Base-by-base conservation (phyloP, 2,113 vertebrate species). In the Pseudonaja textilis region DNA sequence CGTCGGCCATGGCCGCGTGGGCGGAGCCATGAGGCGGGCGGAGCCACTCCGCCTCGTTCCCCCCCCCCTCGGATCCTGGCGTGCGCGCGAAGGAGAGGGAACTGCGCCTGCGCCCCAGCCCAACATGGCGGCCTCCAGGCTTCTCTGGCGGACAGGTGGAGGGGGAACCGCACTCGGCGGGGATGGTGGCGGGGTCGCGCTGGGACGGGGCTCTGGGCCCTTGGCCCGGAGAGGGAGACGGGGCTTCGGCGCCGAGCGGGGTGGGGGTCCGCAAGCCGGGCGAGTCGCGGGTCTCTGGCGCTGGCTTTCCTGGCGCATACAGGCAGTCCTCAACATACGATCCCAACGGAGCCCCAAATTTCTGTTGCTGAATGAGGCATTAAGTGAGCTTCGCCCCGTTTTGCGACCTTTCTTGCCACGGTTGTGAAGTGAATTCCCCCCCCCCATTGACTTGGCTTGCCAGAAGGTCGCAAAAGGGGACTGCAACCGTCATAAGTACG, bases 91-190 rank as follows among this genome's bases (percentile, higher is more conserved):
- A 64, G 29, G 11, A 69, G 61, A 12, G 29, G 3, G 11, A 69
- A n/a, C 61, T 69, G 61, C 61, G 61, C 61, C 61, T 69, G 61
- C 61, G 61, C 61, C 1, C 10, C 9, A 10, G 23, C 8, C 59
- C 8, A 26, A 16, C 42, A 96, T 96, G 96, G 95, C 94, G 5
- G 0, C 92, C 0, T 54, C 89, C 2, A 61, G 95, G 86, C 90
- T 97, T 5, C 92, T 97, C 23, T 52, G 92, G 47, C 89, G 18
- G 47, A 50, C 90, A 57, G 10, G 25, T 61, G 22, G 7, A 26
- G 5, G 4, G 11, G 3, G 29, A 12, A 0, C 11, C 1, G 29
- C 12, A 4, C 4, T n/a, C 61, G 11, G 26, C 2, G 2, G 5
- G 16, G 20, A 57, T 57, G 56, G 6, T 7, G 8, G 8, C 14